These are phyloP conservation scores for Arenicola marina DNA, from an alignment of 2,888 invertebrate genomes.

Conservation along the genomic window DNA sequence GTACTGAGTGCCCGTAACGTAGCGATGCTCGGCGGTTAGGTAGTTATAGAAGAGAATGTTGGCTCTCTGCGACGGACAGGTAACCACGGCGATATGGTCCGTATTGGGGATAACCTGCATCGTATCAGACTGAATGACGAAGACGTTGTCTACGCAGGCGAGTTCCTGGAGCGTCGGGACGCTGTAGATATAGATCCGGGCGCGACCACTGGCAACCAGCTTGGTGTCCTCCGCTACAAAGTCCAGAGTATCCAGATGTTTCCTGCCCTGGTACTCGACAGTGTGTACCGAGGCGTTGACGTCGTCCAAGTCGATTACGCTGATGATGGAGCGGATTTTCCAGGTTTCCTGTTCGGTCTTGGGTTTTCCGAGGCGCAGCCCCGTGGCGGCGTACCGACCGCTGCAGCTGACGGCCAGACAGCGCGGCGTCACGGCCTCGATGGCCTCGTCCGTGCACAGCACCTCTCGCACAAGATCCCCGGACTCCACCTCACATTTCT, in stretches of 20 bases:
- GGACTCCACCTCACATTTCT: slow-evolving; percentile 19
- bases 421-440: slow-evolving; percentile 13
- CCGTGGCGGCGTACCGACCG: slow-evolving; percentile 10
- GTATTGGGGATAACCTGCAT: background rate
- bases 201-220: slow-evolving; percentile 12
- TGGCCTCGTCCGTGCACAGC: slow-evolving; percentile 1
- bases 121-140: background rate
- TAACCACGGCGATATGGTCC: background rate
- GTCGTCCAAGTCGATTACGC: slow-evolving; percentile 9
- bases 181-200: slow-evolving; percentile 9
- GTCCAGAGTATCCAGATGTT: slow-evolving; percentile 13
- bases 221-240: slow-evolving; percentile 21
- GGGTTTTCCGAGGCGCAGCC: slow-evolving; percentile 12
- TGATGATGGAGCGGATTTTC: slow-evolving; percentile 2
- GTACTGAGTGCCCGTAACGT: background rate
- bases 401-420: slow-evolving; percentile 14
- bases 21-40: background rate
- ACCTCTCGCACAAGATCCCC: slow-evolving; percentile 14
- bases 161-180: background rate
- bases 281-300: background rate
- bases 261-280: slow-evolving; percentile 4
- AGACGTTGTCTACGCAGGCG: background rate
- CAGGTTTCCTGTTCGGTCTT: background rate
- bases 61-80: background rate
- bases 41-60: slow-evolving; percentile 8